These are phyloP conservation scores for Vidua chalybeata DNA, from an alignment of 2,113 vertebrate genomes.

Conservation along the genomic window DNA sequence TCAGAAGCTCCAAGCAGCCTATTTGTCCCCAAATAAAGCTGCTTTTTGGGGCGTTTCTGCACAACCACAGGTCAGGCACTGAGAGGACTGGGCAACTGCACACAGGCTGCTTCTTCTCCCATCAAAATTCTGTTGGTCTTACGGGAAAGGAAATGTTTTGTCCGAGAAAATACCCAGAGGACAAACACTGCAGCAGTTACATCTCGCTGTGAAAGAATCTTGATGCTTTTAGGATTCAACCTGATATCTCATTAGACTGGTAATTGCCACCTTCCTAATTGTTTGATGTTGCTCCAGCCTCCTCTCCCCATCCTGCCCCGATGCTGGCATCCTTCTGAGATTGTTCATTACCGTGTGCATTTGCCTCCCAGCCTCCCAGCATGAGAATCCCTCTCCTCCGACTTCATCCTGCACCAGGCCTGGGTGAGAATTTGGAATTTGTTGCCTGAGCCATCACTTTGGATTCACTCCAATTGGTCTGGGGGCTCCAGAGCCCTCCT, in stretches of 20 bases:
- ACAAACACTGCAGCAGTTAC: not conserved
- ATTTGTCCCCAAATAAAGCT: not conserved
- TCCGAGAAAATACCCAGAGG: not conserved
- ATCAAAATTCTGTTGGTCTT: not conserved
- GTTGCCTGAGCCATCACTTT: not conserved
- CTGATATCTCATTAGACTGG: not conserved
- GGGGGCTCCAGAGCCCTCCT: not conserved
- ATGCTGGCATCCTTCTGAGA: conserved; percentile 6
- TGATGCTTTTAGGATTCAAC: conserved; percentile 39
- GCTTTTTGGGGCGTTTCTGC: not conserved
- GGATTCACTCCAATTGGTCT: fast-evolving
- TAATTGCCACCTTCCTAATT: conserved; percentile 51
- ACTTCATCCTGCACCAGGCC: not conserved
- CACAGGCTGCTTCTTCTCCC: not conserved
- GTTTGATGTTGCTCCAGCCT: not conserved
- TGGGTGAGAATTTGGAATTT: not conserved
- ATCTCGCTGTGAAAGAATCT: not conserved
- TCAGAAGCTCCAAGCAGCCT: not conserved
- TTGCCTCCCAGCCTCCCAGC: not conserved
- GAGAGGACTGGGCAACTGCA: not conserved
- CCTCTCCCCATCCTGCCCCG: not conserved
- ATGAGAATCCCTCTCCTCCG: fast-evolving
- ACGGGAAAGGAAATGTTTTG: conserved; percentile 39
- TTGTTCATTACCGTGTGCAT: not conserved
- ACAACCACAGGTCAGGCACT: not conserved